Conservation (phyloP, 2,888 invertebrate species). For the Epistrophe eligans region DNA sequence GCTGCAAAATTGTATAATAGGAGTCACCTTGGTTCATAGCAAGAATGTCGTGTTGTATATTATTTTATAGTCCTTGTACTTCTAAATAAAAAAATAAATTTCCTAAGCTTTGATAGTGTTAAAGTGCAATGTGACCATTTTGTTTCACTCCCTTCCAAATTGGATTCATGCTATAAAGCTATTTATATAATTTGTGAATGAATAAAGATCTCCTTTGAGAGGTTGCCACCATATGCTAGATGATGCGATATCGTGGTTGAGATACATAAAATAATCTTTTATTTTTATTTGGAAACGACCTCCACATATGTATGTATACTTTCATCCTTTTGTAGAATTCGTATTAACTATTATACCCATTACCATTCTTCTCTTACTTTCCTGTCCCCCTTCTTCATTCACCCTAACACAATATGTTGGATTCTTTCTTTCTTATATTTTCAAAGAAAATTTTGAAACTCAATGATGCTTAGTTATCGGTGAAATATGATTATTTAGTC, state of each 20-base stretch:
- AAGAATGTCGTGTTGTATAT: not conserved
- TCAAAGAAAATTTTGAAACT: constrained; percentile 49
- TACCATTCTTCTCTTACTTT: not conserved
- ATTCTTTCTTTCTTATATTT: constrained; percentile 18
- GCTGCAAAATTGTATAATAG: not conserved
- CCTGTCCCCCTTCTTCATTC: not conserved
- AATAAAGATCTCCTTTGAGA: not conserved
- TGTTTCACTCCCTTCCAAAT: constrained; percentile 40
- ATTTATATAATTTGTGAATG: constrained; percentile 5
- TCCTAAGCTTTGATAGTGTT: constrained; percentile 10
- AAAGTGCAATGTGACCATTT: constrained; percentile 49
- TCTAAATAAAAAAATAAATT: constrained; percentile 36
- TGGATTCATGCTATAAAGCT: constrained; percentile 56
- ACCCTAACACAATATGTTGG: constrained; percentile 7
- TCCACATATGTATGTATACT: constrained; percentile 7
- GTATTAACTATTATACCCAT: constrained; percentile 1
- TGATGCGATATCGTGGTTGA: constrained; percentile 41
- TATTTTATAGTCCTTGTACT: not conserved
- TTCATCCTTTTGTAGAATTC: constrained; percentile 11
- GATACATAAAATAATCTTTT: constrained; percentile 35
- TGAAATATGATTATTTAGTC: constrained; percentile 70
- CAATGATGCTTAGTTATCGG: constrained; percentile 69
- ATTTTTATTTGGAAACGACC: constrained; percentile 10
- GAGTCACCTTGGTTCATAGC: not conserved
- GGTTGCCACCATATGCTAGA: not conserved